phyloP scores from a whole-genome alignment of 2,113 vertebrate species.

The Oreotrochilus melanogaster region DNA sequence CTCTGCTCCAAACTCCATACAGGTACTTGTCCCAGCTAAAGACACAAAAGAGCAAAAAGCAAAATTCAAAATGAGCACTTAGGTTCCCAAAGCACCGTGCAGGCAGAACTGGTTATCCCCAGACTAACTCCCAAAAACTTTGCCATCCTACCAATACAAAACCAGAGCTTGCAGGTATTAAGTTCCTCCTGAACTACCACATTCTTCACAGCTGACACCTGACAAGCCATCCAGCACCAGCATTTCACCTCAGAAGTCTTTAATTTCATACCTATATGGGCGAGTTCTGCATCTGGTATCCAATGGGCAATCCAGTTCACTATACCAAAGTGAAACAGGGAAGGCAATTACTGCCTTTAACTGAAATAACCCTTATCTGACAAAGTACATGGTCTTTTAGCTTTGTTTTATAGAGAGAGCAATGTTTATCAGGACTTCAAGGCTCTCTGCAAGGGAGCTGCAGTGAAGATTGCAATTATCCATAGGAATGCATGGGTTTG shows the following conservation, averaged over 20 bases:
- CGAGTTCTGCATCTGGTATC: not conserved
- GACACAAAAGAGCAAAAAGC: not conserved
- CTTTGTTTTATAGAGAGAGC: not conserved
- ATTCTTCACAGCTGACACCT: accelerated
- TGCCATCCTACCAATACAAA: not conserved
- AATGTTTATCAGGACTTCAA: accelerated
- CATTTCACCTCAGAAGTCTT: not conserved
- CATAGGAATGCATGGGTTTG: accelerated
- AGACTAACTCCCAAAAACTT: not conserved
- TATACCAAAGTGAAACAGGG: not conserved
- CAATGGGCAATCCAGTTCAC: accelerated
- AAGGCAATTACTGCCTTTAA: not conserved
- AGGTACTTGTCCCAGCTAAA: not conserved
- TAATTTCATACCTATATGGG: not conserved
- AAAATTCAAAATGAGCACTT: not conserved
- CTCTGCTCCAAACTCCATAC: not conserved
- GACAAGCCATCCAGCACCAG: not conserved
- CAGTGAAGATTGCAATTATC: accelerated
- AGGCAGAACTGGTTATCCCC: not conserved
- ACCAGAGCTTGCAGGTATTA: not conserved
- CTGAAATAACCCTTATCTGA: not conserved
- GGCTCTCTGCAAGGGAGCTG: not conserved
- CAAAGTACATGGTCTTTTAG: not conserved
- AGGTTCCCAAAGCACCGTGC: not conserved
- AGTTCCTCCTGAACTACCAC: not conserved